Base-by-base conservation (phyloP, 2,113 vertebrate species). In the Furnarius figulus region DNA sequence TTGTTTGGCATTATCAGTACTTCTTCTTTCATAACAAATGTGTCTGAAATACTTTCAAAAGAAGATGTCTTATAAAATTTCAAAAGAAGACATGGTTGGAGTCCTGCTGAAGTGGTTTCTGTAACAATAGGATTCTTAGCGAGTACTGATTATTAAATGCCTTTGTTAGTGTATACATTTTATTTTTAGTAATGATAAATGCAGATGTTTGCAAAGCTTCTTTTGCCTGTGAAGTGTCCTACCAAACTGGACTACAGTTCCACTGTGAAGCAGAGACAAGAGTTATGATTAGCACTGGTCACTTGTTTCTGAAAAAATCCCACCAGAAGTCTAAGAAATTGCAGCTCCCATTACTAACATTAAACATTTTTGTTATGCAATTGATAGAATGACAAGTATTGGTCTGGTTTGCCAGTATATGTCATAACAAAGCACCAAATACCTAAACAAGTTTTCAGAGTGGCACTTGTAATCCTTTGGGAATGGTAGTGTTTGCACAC, bases 21-120 rank as follows among this genome's bases (percentile, higher is more conserved):
- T 89, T 67, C 75, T 75, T 90, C 78, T 72, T 74, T 63, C 59
- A 59, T 91, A 85, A 56, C 49, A 88, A 96, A 90, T 85, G 75
- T 85, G 53, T 97, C 87, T 96, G 93, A 97, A 98, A 94, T 86
- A 21, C 74, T 97, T 96, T 95, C 95, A 97, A 95, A 95, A 71
- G 39, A 79, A 71, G 35, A 52, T 90, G 90, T 76, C 47, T 94
- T 88, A 4, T 15, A 78, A 78, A 91, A 82, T 61, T 97, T 98
- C 88, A 91, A 83, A 97, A 93, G 59, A 61, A 61, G 84, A 59
- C 39, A 59, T 62, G 68, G 66, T 89, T 96, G 84, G 39, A 87
- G 44, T 95, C 67, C 49, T 63, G 68, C n/a, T n/a, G 59, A 63
- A 92, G 40, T 67, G 24, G 76, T 94, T 97, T 89, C 49, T 97